phyloP scores from a whole-genome alignment of 2,888 invertebrate genomes.

The Rhagium mordax region DNA sequence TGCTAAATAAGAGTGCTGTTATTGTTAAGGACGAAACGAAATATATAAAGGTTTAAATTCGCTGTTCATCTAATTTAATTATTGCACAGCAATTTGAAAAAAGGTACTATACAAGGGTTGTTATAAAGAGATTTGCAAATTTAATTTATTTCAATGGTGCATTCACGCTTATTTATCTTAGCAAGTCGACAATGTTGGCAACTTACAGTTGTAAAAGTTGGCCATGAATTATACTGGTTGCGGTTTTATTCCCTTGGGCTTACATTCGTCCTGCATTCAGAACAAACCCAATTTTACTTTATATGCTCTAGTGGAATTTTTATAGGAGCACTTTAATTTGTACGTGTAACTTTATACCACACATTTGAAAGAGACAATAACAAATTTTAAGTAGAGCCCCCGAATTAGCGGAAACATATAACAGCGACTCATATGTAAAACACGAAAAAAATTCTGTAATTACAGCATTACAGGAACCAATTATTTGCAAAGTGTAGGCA shows the following conservation, averaged over 20 bases:
- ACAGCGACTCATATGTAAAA: not conserved
- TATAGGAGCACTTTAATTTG: not conserved
- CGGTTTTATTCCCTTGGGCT: constrained; percentile 53
- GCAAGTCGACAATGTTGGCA: constrained; percentile 53
- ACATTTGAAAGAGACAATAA: not conserved
- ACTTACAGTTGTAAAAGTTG: constrained; percentile 56
- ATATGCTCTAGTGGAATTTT: constrained; percentile 25
- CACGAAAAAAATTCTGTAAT: not conserved
- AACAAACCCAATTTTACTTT: constrained; percentile 31
- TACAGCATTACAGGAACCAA: not conserved
- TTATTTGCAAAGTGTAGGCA: too few relatives aligned
- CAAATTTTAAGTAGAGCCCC: not conserved
- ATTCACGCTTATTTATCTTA: constrained; percentile 53
- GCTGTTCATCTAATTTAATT: not conserved
- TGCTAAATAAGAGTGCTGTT: too few relatives aligned
- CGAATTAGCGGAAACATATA: not conserved
- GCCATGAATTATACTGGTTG: constrained; percentile 55
- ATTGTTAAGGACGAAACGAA: too few relatives aligned
- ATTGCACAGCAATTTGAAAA: constrained; percentile 20
- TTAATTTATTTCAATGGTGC: constrained; percentile 53
- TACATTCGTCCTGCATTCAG: constrained; percentile 38
- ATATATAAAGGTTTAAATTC: not conserved
- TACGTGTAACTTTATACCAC: not conserved
- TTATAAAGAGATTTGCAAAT: constrained; percentile 51
- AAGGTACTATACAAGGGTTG: constrained; percentile 14